phyloP scores from a whole-genome alignment of 2,797 vertebrate genomes.

The Molossus alvarezi region DNA sequence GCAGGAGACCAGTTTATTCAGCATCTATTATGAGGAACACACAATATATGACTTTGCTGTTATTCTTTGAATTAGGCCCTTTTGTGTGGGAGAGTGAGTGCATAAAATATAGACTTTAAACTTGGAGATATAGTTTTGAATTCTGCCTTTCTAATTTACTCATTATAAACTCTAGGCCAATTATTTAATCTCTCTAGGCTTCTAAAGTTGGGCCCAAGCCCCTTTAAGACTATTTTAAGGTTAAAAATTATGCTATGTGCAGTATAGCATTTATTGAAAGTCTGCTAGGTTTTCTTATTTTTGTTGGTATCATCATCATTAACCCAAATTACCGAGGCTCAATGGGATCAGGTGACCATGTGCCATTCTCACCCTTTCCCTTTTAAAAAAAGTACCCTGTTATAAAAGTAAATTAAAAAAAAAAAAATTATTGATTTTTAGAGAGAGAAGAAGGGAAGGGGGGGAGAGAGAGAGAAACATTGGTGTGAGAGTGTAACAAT shows the following conservation, averaged over 20 bases:
- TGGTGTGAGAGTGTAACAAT: background rate
- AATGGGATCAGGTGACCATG: background rate
- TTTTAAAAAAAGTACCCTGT: background rate
- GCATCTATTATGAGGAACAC: background rate
- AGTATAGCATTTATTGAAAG: background rate
- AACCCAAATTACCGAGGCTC: slow-evolving; percentile 18
- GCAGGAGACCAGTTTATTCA: background rate
- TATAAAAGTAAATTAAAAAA: background rate
- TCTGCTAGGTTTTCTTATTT: background rate
- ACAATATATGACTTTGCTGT: background rate
- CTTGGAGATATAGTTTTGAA: background rate
- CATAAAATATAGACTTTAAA: background rate
- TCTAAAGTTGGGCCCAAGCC: background rate
- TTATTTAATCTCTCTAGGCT: background rate
- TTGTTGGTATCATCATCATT: background rate
- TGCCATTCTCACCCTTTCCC: background rate
- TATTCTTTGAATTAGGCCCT: background rate
- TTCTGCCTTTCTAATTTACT: background rate
- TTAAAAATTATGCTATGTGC: background rate
- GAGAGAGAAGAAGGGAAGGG: background rate
- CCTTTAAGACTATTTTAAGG: background rate
- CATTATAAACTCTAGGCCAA: background rate
- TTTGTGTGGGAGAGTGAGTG: background rate
- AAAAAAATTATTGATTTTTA: background rate
- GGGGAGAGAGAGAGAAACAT: background rate